Evolutionary conservation across 2,113 vertebrate genomes (phyloP), one percentile per base, ranked within the genome.

Genomic region (Elachura formosa): DNA sequence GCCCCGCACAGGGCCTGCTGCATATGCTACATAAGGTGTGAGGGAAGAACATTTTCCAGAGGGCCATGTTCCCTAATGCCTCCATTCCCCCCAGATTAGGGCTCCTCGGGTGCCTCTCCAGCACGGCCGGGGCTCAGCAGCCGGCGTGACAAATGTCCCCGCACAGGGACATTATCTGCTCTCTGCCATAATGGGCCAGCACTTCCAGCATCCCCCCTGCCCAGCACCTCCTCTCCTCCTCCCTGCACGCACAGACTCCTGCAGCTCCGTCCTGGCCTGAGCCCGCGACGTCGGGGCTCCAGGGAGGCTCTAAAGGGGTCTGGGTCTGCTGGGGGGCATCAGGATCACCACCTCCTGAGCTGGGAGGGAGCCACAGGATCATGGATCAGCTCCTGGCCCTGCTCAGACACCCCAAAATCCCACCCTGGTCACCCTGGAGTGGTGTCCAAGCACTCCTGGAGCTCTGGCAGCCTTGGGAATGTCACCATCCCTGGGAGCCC

Each of bases 21-120:
- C 80, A 76, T 86, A 90, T 90, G 87, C 90, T n/a, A n/a, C n/a
- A n/a, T n/a, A 97, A 95, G 84, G 51, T 36, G 87, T 68, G 38
- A 96, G 95, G 94, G 89, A 84, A 96, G 90, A n/a, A 36, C 93
- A 90, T 84, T 84, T 78, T 54, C 31, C 76, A 68, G 84, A 73
- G 93, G 89, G 64, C 46, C 43, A 8, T 56, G 81, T 15, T 79
- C 81, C 82, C 63, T 95, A 95, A 97, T 97, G 94, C 46, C 94
- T 86, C 88, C 93, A 66, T 94, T 84, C 95, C 55, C 86, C 83
- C 84, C 85, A 94, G 89, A 97, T 94, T 52, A 79, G 85, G 84
- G 87, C 93, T 96, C 88, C 90, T 89, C 24, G 93, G 89, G 79
- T 76, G 88, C 49, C 87, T 73, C 76, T 79, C 46, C 59, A 88